Percentiles rank a stretch among this genome's conserved stretches.
phyloP scores from a whole-genome alignment of 2,797 vertebrate genomes.

The Chaunax sp. region DNA sequence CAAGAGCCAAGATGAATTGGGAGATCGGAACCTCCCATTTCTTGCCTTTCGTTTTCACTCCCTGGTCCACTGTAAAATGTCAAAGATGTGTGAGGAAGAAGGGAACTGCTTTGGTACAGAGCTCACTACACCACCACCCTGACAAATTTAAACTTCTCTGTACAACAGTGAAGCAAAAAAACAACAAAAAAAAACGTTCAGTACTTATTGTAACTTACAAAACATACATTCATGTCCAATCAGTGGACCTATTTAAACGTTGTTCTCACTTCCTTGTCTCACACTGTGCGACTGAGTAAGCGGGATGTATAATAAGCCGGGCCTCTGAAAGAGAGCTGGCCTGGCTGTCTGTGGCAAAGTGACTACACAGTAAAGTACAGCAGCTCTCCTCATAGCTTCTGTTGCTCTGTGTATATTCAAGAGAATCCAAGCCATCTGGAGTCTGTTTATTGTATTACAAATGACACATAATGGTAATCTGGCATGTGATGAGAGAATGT shows the following conservation, averaged over 20 bases:
- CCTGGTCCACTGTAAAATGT: conserved; percentile 57
- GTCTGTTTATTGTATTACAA: conserved; percentile 85
- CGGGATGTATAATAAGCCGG: conserved; percentile 23
- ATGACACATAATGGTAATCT: conserved; percentile 86
- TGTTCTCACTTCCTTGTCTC: conserved; percentile 50
- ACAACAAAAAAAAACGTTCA: conserved; percentile 4
- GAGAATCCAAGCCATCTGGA: conserved; percentile 83
- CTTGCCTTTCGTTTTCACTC: conserved; percentile 54
- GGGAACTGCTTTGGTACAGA: conserved; percentile 31
- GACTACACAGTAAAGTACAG: conserved; percentile 58
- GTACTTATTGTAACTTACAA: conserved; percentile 47
- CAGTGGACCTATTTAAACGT: conserved; percentile 28
- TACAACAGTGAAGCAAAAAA: not conserved
- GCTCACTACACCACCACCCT: conserved; percentile 8
- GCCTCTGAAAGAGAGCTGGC: conserved; percentile 36
- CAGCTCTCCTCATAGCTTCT: conserved; percentile 80
- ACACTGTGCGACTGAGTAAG: conserved; percentile 21
- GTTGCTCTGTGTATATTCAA: conserved; percentile 76
- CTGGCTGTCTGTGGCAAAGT: conserved; percentile 42
- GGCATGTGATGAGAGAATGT: conserved; percentile 84
- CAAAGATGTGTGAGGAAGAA: conserved; percentile 61
- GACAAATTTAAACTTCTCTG: conserved; percentile 35
- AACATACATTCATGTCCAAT: conserved; percentile 35
- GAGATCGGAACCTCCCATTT: conserved; percentile 59
- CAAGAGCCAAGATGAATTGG: conserved; percentile 51